Percentiles rank a stretch among this genome's conserved stretches.
Conservation (phyloP, 2,797 vertebrate genomes). For the Ctenopoma kingsleyae region DNA sequence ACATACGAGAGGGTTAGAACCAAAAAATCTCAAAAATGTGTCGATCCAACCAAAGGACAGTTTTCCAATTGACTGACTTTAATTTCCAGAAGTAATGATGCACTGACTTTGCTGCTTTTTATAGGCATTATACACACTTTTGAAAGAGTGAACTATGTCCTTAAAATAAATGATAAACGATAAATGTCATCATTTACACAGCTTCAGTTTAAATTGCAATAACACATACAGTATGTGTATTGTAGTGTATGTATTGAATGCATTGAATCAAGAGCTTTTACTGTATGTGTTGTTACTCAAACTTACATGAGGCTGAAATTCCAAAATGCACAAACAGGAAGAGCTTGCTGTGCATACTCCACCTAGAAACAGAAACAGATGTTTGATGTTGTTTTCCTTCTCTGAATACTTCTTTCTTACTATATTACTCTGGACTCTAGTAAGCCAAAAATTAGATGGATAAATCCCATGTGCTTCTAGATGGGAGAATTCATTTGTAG, state of each 20-base stretch:
- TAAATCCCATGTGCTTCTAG: conserved; percentile 5
- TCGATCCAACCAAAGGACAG: no score
- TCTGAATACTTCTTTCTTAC: background rate
- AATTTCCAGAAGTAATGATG: no score
- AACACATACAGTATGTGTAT: background rate
- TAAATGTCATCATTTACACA: background rate
- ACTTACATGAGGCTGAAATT: conserved; percentile 85
- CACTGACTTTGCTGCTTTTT: no score
- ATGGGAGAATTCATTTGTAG: background rate
- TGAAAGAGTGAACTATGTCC: no score
- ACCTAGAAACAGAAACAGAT: conserved; percentile 75
- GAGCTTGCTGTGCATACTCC: conserved; percentile 64
- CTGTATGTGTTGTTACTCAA: conserved; percentile 29
- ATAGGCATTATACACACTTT: no score
- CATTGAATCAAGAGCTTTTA: background rate
- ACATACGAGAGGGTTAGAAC: no score
- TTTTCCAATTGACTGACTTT: no score
- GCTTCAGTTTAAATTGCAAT: background rate
- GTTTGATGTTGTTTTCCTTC: conserved; percentile 26
- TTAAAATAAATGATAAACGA: no score
- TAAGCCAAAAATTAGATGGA: conserved; percentile 19
- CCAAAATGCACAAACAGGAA: conserved; percentile 85
- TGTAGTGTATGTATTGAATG: no score
- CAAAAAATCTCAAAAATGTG: no score
- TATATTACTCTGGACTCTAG: conserved; percentile 1